Evolutionary conservation across 2,113 vertebrate genomes (phyloP).

Genomic region (Rhipidura dahli): DNA sequence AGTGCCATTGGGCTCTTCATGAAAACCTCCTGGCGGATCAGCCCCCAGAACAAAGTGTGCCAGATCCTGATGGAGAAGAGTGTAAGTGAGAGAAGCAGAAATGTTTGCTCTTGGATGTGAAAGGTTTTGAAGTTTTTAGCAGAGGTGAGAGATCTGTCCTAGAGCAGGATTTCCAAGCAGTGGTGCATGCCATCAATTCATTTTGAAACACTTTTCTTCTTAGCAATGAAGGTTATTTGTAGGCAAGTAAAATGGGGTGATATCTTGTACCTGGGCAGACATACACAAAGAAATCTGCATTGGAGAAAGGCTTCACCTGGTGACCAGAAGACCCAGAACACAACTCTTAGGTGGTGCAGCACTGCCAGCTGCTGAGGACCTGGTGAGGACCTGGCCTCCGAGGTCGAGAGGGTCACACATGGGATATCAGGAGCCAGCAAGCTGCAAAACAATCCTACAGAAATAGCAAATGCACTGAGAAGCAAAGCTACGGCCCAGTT

Average conservation of each 20-base stretch:
- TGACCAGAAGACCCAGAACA: background rate
- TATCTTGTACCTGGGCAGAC: background rate
- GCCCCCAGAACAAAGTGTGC: slow-evolving; percentile 58
- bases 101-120: background rate
- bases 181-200: background rate
- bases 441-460: background rate
- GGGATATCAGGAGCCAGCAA: background rate
- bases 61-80: slow-evolving; percentile 57
- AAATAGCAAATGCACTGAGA: background rate
- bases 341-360: background rate
- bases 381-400: background rate
- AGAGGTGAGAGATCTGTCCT: background rate
- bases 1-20: slow-evolving; percentile 60
- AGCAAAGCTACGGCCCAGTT: background rate
- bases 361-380: background rate
- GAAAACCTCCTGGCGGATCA: slow-evolving; percentile 64
- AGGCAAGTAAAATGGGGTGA: background rate
- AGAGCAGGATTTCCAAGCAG: background rate
- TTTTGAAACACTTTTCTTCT: background rate
- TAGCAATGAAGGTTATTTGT: background rate
- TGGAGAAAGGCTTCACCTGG: background rate
- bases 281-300: background rate
- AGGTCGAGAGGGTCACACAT: background rate
- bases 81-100: slow-evolving; percentile 21
- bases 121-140: background rate